phyloP scores from a whole-genome alignment of 1,140 invertebrate species.

The Homalodisca vitripennis region DNA sequence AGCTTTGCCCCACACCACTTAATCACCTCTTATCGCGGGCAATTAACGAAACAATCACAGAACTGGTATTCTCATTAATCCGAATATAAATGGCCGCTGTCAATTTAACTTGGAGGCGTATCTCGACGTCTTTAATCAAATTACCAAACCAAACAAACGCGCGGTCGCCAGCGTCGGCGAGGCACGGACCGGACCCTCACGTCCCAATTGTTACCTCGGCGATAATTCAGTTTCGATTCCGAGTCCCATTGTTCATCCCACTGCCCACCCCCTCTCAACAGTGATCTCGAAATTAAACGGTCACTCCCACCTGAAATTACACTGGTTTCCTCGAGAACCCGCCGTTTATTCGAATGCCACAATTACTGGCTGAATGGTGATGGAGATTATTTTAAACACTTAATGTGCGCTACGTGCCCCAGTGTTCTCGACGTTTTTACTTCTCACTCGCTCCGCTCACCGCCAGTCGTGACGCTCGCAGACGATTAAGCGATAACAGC shows the following conservation, averaged over 20 bases:
- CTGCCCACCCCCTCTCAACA: background rate
- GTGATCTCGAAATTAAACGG: constrained; percentile 20
- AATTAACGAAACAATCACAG: constrained; percentile 14
- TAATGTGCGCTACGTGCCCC: constrained; percentile 17
- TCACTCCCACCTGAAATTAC: constrained; percentile 8
- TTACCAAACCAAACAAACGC: constrained; percentile 8
- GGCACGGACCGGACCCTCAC: background rate
- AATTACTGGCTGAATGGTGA: constrained; percentile 16
- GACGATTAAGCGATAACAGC: constrained; percentile 20
- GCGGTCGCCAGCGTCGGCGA: background rate
- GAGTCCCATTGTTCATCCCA: constrained; percentile 22
- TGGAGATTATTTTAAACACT: constrained; percentile 27
- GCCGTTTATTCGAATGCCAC: constrained; percentile 20
- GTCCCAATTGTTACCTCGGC: background rate
- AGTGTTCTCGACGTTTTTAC: constrained; percentile 3
- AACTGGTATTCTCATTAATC: constrained; percentile 5
- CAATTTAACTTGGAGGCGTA: background rate
- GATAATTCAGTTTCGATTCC: constrained; percentile 21
- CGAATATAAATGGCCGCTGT: constrained; percentile 5
- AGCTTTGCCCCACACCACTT: no score
- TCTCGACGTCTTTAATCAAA: constrained; percentile 16
- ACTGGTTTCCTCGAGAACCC: background rate
- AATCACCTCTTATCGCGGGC: background rate
- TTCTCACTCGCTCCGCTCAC: background rate
- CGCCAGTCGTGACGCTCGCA: background rate